phyloP scores from a whole-genome alignment of 2,113 vertebrate species.

The Rhinoptilus africanus region DNA sequence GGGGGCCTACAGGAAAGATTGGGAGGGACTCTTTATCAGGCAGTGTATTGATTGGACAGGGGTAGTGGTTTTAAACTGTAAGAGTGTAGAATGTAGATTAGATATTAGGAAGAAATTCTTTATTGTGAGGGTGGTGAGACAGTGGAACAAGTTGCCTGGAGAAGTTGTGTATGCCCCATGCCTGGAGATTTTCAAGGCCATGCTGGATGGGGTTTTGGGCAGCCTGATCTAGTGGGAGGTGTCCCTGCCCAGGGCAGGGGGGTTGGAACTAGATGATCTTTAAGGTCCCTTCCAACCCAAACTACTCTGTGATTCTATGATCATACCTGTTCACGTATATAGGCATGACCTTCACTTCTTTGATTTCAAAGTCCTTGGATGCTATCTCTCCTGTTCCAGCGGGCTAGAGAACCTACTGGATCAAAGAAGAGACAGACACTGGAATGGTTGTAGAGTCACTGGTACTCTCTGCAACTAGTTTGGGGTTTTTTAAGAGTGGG shows the following conservation, averaged over 20 bases:
- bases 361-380: not conserved
- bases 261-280: not conserved
- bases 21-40: not conserved
- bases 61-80: not conserved
- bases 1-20: no score
- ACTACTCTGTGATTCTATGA: not conserved
- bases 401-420: not conserved
- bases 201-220: not conserved
- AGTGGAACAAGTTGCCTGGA: not conserved
- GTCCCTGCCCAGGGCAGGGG: not conserved
- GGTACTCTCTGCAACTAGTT: not conserved
- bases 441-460: not conserved
- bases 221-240: not conserved
- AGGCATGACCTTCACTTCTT: not conserved
- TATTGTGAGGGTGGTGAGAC: not conserved
- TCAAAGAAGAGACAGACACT: not conserved
- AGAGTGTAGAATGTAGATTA: not conserved
- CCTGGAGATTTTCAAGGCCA: not conserved
- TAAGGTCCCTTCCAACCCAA: not conserved
- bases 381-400: not conserved
- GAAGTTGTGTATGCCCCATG: not conserved
- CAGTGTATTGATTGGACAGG: not conserved
- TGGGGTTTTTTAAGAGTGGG: not conserved
- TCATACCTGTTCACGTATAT: not conserved
- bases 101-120: no score